Evolutionary conservation across 2,888 invertebrate species (phyloP).

Genomic region (Platycheirus albimanus): DNA sequence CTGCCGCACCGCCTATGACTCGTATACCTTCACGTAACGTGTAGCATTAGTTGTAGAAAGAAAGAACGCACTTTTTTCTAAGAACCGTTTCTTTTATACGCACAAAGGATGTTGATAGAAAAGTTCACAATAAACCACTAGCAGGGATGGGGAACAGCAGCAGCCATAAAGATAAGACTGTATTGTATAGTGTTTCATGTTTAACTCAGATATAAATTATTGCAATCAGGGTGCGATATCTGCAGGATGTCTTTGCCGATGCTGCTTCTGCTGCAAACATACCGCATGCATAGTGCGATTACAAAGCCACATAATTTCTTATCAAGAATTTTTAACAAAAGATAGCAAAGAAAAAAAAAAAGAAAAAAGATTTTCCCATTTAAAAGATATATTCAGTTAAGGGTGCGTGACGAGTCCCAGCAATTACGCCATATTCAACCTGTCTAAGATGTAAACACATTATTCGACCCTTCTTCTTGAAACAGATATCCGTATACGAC

Average conservation of each 20-base stretch:
- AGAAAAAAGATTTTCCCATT: constrained; percentile 4
- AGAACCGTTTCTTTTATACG: constrained; percentile 29
- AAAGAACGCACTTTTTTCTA: constrained; percentile 56
- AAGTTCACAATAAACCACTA: constrained; percentile 26
- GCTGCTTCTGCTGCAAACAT: constrained; percentile 21
- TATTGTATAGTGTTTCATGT: constrained; percentile 41
- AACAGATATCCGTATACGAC: constrained; percentile 24
- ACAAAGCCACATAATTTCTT: constrained; percentile 64
- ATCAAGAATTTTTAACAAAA: constrained; percentile 35
- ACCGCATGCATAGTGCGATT: constrained; percentile 61
- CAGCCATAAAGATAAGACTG: not conserved
- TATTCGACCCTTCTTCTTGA: constrained; percentile 55
- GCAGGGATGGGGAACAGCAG: constrained; percentile 22
- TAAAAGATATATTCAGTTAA: constrained; percentile 37
- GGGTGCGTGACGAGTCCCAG: constrained; percentile 68
- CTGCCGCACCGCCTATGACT: constrained; percentile 20
- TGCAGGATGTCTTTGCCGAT: constrained; percentile 52
- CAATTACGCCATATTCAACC: constrained; percentile 73
- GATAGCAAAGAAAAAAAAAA: constrained; percentile 18
- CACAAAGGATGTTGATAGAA: constrained; percentile 33
- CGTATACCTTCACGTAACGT: no score
- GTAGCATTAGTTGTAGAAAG: constrained; percentile 10
- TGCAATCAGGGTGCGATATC: constrained; percentile 49
- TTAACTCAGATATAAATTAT: constrained; percentile 38
- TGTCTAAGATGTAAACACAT: constrained; percentile 71